Conservation (phyloP, 35 echinoderm and acorn worm genomes). For the Stichopus chloronotus region DNA sequence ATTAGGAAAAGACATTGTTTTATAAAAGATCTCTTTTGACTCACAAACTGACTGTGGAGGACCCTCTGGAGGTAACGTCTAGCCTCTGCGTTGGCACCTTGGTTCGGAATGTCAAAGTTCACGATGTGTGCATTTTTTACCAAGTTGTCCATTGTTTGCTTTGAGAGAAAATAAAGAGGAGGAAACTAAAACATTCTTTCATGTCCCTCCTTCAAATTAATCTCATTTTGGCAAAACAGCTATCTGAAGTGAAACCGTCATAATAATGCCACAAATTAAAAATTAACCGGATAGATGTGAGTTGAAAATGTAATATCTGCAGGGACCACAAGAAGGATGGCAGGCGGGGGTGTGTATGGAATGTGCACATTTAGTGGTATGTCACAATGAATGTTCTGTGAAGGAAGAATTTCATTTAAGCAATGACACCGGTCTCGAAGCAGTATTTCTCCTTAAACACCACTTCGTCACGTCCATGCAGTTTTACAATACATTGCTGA, state of each 20-base stretch:
- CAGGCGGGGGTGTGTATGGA: too few relatives aligned
- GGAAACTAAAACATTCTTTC: not conserved
- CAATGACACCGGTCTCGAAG: too few relatives aligned
- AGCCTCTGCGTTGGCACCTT: constrained; percentile 13
- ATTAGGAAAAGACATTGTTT: too few relatives aligned
- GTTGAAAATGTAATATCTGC: not conserved
- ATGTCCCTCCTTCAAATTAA: not conserved
- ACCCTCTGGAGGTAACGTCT: not conserved
- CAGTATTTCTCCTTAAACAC: too few relatives aligned
- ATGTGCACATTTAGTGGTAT: too few relatives aligned
- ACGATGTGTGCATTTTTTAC: constrained; percentile 41
- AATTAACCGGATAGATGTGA: not conserved
- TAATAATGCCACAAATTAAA: not conserved
- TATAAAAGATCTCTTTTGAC: not conserved
- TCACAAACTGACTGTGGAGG: constrained; percentile 35
- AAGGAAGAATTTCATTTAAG: too few relatives aligned
- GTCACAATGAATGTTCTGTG: too few relatives aligned
- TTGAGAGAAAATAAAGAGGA: not conserved
- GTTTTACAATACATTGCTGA: too few relatives aligned
- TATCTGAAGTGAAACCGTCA: not conserved
- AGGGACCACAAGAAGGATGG: too few relatives aligned
- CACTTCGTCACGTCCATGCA: too few relatives aligned
- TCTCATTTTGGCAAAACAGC: not conserved
- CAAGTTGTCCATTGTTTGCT: constrained; percentile 10
- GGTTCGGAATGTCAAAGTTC: constrained; percentile 39